Evolutionary conservation across 2,797 vertebrate species (phyloP).

Genomic region (Lates japonicus): DNA sequence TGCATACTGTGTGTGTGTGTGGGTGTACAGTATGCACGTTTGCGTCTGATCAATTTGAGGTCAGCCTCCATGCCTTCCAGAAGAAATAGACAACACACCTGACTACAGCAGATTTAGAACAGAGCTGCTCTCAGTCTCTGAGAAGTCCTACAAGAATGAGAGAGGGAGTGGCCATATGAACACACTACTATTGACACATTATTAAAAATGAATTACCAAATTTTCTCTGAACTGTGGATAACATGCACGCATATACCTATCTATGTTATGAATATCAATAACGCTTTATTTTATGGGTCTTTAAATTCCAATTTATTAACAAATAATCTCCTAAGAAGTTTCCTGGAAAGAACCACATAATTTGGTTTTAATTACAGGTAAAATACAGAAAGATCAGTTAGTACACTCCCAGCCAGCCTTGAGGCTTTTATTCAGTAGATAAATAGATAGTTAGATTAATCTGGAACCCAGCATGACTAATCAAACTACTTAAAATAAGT

Average conservation of each 20-base stretch:
- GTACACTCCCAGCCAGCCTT: neutral
- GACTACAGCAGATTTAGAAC: conserved; percentile 87
- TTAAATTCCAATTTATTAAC: neutral
- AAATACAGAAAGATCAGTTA: neutral
- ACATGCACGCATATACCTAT: conserved; percentile 53
- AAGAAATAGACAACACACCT: conserved; percentile 87
- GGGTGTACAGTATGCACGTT: conserved; percentile 54
- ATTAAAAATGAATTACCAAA: conserved; percentile 19
- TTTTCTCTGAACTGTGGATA: conserved; percentile 2
- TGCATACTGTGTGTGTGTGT: conserved; percentile 49
- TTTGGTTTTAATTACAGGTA: neutral
- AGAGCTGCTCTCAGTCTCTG: conserved; percentile 88
- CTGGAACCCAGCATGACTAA: neutral
- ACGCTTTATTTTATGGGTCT: conserved; percentile 1
- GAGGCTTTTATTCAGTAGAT: neutral
- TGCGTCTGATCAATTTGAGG: conserved; percentile 63
- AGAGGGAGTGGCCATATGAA: conserved; percentile 85
- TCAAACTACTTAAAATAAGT: neutral
- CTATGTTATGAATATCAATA: neutral
- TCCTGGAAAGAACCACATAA: neutral
- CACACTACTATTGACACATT: conserved; percentile 71
- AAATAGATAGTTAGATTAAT: neutral
- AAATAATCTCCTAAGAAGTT: neutral
- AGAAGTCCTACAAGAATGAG: conserved; percentile 86
- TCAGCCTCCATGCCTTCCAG: conserved; percentile 82